Conservation (phyloP, 1,140 invertebrate species). For the Psix sp. region DNA sequence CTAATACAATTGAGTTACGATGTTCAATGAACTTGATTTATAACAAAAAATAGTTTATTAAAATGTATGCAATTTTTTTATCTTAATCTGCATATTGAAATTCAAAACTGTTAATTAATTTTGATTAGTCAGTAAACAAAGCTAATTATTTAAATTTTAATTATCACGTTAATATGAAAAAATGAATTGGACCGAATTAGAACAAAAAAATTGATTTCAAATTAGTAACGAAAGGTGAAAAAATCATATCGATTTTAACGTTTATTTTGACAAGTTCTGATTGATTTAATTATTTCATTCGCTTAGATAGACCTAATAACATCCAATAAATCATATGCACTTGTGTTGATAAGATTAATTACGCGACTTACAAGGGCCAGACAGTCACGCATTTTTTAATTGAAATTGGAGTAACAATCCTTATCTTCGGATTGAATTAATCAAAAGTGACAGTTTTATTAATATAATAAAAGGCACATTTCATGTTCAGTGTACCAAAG, state of each 20-base stretch:
- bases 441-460: not conserved
- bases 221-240: not conserved
- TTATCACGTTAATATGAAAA: too few species aligned
- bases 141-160: too few species aligned
- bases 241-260: not conserved
- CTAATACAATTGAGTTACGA: too few species aligned
- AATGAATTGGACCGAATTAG: not conserved
- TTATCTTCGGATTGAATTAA: constrained; percentile 5
- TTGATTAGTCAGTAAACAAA: too few species aligned
- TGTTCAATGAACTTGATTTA: too few species aligned
- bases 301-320: constrained; percentile 5
- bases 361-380: constrained; percentile 1
- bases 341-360: constrained; percentile 31
- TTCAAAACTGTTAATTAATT: too few species aligned
- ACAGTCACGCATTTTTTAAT: not conserved
- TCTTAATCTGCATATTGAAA: too few species aligned
- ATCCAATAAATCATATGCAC: constrained; percentile 17
- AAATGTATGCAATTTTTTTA: too few species aligned
- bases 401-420: too few species aligned
- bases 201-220: not conserved
- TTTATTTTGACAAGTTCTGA: constrained; percentile 20
- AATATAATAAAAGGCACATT: too few species aligned
- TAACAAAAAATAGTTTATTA: too few species aligned
- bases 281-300: constrained; percentile 26
- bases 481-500: too few species aligned